Percentiles rank a stretch among this genome's conserved stretches.
phyloP scores from a whole-genome alignment of 2,797 vertebrate genomes.

The Alectoris magna region DNA sequence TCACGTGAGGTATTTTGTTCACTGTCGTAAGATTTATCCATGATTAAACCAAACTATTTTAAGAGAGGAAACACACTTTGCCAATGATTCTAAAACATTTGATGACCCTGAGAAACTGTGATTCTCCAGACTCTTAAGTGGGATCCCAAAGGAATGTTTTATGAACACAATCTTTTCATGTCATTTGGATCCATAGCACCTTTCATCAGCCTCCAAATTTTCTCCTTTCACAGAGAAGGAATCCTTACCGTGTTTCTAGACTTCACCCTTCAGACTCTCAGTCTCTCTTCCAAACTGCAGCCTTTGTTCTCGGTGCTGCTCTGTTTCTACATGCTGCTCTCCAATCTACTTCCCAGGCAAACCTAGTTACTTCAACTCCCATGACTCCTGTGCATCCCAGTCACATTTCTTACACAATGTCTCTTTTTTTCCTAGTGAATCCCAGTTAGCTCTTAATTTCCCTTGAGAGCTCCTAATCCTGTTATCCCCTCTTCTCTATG shows the following conservation, averaged over 20 bases:
- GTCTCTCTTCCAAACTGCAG: neutral
- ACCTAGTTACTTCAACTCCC: conserved; percentile 52
- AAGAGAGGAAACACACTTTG: neutral
- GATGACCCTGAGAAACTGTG: neutral
- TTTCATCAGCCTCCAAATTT: conserved; percentile 8
- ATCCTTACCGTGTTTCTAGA: neutral
- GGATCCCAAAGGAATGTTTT: neutral
- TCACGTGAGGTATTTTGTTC: neutral
- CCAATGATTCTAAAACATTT: neutral
- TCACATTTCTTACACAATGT: conserved; percentile 53
- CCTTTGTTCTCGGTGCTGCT: conserved; percentile 23
- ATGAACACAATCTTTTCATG: neutral
- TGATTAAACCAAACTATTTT: neutral
- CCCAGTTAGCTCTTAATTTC: conserved; percentile 48
- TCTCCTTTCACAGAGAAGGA: neutral
- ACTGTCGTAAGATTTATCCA: neutral
- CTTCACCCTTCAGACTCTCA: neutral
- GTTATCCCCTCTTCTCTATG: conserved; percentile 49
- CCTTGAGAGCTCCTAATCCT: conserved; percentile 54
- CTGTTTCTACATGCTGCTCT: neutral
- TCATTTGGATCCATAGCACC: neutral
- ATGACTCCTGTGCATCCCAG: conserved; percentile 41
- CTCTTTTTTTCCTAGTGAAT: conserved; percentile 43
- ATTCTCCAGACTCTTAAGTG: neutral
- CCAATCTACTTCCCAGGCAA: conserved; percentile 45